Conservation (phyloP, 2,113 vertebrate species). For the Burhinus bistriatus region DNA sequence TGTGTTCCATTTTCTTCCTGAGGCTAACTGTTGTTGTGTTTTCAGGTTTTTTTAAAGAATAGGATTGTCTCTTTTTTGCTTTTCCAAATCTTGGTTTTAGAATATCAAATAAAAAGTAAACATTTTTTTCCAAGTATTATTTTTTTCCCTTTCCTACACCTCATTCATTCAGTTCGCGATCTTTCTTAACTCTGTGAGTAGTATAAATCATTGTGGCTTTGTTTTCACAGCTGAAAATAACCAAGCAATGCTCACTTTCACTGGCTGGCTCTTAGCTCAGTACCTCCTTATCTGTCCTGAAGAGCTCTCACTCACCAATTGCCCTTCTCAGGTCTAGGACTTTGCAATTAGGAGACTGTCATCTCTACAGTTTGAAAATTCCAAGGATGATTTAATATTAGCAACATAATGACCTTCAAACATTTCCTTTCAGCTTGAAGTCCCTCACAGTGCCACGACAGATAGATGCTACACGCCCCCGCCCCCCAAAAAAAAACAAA, state of each 20-base stretch:
- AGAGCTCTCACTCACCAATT: neutral
- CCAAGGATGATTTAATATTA: slow-evolving; percentile 2
- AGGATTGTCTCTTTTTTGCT: neutral
- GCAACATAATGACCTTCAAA: neutral
- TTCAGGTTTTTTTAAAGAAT: neutral
- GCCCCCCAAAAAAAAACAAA: neutral
- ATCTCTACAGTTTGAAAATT: neutral
- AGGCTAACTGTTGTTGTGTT: neutral
- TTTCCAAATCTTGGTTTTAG: neutral
- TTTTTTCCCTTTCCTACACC: neutral
- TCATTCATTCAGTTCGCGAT: neutral
- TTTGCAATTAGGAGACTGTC: neutral
- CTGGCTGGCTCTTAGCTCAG: neutral
- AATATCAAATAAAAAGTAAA: neutral
- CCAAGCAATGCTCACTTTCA: neutral
- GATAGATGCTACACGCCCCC: neutral
- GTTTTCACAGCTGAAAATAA: neutral
- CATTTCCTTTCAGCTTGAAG: neutral
- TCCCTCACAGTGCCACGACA: neutral
- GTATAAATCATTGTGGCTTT: neutral
- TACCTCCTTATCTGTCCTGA: neutral
- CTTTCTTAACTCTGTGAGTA: neutral
- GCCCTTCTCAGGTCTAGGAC: neutral
- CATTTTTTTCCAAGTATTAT: neutral
- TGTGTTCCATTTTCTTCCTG: neutral